Evolutionary conservation across 2,113 vertebrate species (phyloP).

Genomic region (Nannospalax galili): DNA sequence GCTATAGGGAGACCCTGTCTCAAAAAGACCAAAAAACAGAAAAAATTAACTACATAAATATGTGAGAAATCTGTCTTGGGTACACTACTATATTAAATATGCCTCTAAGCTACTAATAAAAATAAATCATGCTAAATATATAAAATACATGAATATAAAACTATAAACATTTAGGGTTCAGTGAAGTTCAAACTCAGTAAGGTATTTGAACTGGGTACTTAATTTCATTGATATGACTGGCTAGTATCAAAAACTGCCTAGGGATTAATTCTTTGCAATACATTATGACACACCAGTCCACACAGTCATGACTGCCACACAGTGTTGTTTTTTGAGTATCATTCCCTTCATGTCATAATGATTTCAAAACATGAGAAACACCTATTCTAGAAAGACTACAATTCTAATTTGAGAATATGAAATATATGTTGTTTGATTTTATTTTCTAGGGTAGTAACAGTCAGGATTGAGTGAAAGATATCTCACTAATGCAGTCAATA

Average conservation of each 20-base stretch:
- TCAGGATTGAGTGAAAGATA: not conserved
- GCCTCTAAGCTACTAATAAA: conserved; percentile 14
- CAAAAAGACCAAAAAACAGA: too few species aligned
- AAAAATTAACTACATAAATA: too few species aligned
- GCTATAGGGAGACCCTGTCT: too few species aligned
- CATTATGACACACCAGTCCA: not conserved
- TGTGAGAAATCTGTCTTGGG: not conserved
- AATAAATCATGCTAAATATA: not conserved
- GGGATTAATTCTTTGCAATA: conserved; percentile 29
- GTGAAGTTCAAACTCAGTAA: conserved; percentile 30
- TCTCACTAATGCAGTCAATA: conserved; percentile 55
- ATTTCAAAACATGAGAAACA: conserved; percentile 48
- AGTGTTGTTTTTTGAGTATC: not conserved
- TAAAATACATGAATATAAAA: conserved; percentile 38
- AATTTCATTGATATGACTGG: conserved; percentile 16
- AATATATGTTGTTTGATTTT: conserved; percentile 46
- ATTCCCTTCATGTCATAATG: not conserved
- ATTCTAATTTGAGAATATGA: conserved; percentile 56
- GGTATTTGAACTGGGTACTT: not conserved
- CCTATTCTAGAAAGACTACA: conserved; percentile 27
- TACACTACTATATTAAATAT: not conserved
- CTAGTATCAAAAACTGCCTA: conserved; percentile 5
- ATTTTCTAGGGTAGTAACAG: not conserved
- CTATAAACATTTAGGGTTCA: conserved; percentile 47
- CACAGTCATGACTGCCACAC: not conserved